phyloP scores from a whole-genome alignment of 2,888 invertebrate species.

The Drosophila subsilvestris region DNA sequence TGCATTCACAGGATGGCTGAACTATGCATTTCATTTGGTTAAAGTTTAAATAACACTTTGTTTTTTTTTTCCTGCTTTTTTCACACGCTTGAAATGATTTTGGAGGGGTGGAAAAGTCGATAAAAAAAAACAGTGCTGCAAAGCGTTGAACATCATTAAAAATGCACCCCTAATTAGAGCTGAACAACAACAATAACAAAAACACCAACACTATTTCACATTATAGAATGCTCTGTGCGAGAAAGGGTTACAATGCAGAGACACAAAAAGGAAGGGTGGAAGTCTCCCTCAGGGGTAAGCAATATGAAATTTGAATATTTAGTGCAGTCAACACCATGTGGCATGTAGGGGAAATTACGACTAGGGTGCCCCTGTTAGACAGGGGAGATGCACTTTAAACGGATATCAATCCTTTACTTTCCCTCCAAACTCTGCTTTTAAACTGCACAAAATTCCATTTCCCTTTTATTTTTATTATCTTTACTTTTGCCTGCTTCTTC shows the following conservation, averaged over 20 bases:
- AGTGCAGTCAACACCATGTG: neutral
- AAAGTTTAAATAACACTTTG: slow-evolving; percentile 49
- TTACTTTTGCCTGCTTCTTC: neutral
- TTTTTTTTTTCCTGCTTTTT: slow-evolving; percentile 3
- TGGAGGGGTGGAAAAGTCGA: neutral
- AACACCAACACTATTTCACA: slow-evolving; percentile 4
- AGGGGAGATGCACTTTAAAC: neutral
- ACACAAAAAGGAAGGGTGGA: neutral
- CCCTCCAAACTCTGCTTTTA: neutral
- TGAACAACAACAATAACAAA: neutral
- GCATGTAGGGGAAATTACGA: neutral
- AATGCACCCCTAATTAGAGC: slow-evolving; percentile 34
- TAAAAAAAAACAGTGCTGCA: slow-evolving; percentile 2
- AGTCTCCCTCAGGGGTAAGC: slow-evolving; percentile 23
- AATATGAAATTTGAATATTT: neutral
- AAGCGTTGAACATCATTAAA: slow-evolving; percentile 37
- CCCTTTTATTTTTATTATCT: neutral
- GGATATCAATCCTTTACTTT: neutral
- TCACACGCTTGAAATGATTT: slow-evolving; percentile 8
- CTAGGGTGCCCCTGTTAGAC: too few relatives aligned
- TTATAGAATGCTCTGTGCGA: neutral
- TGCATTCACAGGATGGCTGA: slow-evolving; percentile 26
- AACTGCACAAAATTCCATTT: neutral
- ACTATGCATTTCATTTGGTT: slow-evolving; percentile 58
- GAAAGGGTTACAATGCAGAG: slow-evolving; percentile 1